Conservation (phyloP, 2,888 invertebrate species). For the Schizaphis graminum region DNA sequence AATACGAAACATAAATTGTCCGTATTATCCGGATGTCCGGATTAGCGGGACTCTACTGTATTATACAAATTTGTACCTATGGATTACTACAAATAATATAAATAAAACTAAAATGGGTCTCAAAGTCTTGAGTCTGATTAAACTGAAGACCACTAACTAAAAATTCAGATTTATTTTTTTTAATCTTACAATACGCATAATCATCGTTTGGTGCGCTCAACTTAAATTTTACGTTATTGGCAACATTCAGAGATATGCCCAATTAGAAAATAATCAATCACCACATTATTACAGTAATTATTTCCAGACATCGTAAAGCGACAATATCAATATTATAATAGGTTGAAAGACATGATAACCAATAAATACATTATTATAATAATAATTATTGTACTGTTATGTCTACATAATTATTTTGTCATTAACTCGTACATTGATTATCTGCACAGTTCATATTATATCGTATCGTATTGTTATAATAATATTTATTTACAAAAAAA, state of each 20-base stretch:
- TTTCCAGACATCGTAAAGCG: background rate
- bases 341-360: background rate
- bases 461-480: background rate
- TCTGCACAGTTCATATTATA: background rate
- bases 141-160: too few species aligned
- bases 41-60: too few species aligned
- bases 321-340: background rate
- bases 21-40: too few species aligned
- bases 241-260: background rate
- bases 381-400: background rate
- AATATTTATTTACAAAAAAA: background rate
- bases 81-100: too few species aligned
- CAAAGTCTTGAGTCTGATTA: too few species aligned
- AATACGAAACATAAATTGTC: too few species aligned
- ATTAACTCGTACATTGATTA: background rate
- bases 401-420: background rate
- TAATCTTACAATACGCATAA: background rate
- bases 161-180: background rate
- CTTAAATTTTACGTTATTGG: background rate
- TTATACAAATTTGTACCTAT: too few species aligned
- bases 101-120: too few species aligned
- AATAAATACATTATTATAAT: background rate
- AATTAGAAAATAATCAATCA: background rate
- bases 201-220: background rate
- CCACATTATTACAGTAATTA: background rate